Base-by-base conservation (phyloP, 2,888 invertebrate genomes). In the Oxytorus armatus region DNA sequence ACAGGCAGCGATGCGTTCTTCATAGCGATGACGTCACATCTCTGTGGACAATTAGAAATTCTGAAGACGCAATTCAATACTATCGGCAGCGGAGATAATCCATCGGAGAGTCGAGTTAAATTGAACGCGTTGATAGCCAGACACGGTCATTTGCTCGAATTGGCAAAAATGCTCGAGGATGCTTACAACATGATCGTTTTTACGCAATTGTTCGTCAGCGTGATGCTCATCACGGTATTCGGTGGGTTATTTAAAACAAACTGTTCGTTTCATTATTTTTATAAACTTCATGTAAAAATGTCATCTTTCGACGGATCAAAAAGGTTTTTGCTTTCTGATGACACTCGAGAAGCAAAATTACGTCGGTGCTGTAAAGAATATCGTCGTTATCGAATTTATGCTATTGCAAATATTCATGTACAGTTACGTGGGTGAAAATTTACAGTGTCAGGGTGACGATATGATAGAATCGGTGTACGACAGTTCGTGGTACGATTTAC, bases 21-120 rank as follows among this genome's bases (percentile, higher is more conserved):
- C 33, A 78, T 85, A 14, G 77, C 83, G 4, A 65, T 83, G 4
- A 77, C 85, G n/a, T 78, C 83, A 11, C 87, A 88, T 55, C 68
- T 87, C 11, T 87, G 86, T 29, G 87, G 86, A 42, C 87, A 88
- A 42, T 77, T 87, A 57, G 84, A 86, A 73, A 83, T 86, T 14
- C 69, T 87, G 1, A 86, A 86, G 66, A 83, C 69, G 18, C 80
- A 84, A 29, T 82, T 84, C 57, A 57, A 75, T 7, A 77, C 69
- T 8, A 57, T 83, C 14, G 83, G 81, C 1, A 3, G 55, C 65
- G 73, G 57, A 10, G 55, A 51, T 33, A 23, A 74, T 39, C 18
- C 59, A 7, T 23, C 7, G 7, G 25, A 74, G 59, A 81, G 75
- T 57, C 75, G 55, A 23, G 33, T 16, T 7, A 72, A 82, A 44